Base-by-base conservation (phyloP, 1,140 invertebrate species). In the Papilio dardanus region DNA sequence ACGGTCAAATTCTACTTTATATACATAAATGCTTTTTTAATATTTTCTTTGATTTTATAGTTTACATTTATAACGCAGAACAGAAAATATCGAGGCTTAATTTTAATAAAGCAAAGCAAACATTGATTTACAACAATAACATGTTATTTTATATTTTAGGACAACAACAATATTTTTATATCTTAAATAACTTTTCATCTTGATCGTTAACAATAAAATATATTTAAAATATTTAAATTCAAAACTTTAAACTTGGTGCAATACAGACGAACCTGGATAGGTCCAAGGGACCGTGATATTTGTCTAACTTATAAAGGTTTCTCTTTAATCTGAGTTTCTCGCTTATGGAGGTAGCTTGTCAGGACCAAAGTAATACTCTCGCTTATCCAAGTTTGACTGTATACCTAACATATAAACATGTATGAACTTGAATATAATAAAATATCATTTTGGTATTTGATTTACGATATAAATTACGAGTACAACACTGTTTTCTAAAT, bases 11-110 rank as follows among this genome's bases (percentile, higher is more conserved):
- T 74, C 75, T 77, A 79, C 75, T 75, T n/a, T 79, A 79, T 76
- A 78, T 78, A 79, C 67, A 77, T 77, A 81, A 83, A 83, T 79
- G 79, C 79, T 79, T 79, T 62, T 40, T 71, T n/a, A 74, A 69
- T 68, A 50, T 42, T 69, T 33, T 71, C n/a, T 67, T 68, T 40
- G 24, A 30, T 74, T 74, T 58, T 19, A 74, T 35, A n/a, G 19
- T 30, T 77, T 46, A 77, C 54, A 30, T 62, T 69, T 42, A 69
- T 68, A 74, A 77, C 65, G 66, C 46, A 68, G n/a, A 79, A 79
- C 62, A 76, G 3, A 66, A 75, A 71, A 19, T 54, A 28, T 69
- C 31, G 42, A 73, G 19, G 21, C 30, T 4, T 54, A 19, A 54
- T 54, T 58, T 54, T 73, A 21, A 16, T 50, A 73, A 73, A 73